Evolutionary conservation across 2,888 invertebrate genomes (phyloP), one percentile per base, ranked within the genome.

Genomic region (Hypselothyrea guttata): DNA sequence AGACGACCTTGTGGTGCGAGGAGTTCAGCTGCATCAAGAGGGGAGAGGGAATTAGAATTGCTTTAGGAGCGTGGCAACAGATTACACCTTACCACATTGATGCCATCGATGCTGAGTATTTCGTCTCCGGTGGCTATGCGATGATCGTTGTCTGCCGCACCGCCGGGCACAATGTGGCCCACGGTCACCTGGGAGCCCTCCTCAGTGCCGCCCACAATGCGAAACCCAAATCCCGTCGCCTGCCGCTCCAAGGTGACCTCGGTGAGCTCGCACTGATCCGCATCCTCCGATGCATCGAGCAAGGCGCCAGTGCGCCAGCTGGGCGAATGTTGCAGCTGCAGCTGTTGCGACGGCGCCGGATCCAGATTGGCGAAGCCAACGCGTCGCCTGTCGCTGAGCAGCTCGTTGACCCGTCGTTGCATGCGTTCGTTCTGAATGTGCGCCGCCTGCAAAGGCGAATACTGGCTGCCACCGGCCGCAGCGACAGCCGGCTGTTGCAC

Each of bases 151-250:
- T 96, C 96, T 1, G 97, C 99, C 1, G 98, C 96, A 2, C 99
- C 99, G 16, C 97, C 97, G 0, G 97, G 96, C 49, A 99, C 98
- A 66, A 99, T 98, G 88, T 98, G 97, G 1, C 99, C 98, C 22
- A 99, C 98, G 7, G 98, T 97, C 61, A 98, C 97, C 91, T 98
- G 95, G 67, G 97, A 97, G 56, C 97, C 97, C 91, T 99, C 98
- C 91, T 99, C 99, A 0, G 97, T 97, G 34, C 99, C 99, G 15
- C 99, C 99, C 28, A 99, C 96, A 87, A 99, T 98, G 64, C 99
- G 93, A 91, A 99, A 99, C 7, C 99, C 99, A 91, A 99, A 99
- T 1, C 99, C 99, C 53, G 95, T 94, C 31, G 96, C 95, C 78
- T 97, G 96, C n/a, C 97, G 92, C 42, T 95, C 94, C 47, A 99